Evolutionary conservation across 2,113 vertebrate genomes (phyloP), one percentile per base, ranked within the genome.

Genomic region (Solea solea): DNA sequence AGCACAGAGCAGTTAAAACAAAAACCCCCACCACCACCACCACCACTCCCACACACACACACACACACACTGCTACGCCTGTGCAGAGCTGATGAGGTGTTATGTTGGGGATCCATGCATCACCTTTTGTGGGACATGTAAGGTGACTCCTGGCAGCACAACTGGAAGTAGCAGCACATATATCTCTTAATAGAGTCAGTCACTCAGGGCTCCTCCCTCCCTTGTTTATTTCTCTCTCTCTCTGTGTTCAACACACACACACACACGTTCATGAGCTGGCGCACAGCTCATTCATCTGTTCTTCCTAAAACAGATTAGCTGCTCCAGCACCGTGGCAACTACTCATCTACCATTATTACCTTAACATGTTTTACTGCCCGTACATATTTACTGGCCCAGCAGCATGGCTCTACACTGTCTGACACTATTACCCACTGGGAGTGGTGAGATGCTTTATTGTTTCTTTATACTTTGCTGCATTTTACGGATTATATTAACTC

Each of bases 171-270:
- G 94, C 93, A 95, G 93, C 93, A 95, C 95, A 95, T 93, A 95
- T 93, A 93, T 94, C 93, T 95, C 92, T 94, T 95, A 95, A 96
- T 95, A 93, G 95, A 95, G 95, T 96, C 92, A 91, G 93, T 94
- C 94, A 94, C 94, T 14, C 14, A 34, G 1, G 92, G 93, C 48
- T 39, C 65, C 64, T 27, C 52, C 12, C 56, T 45, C 49, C 14
- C 49, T 41, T 69, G 25, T 49, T 25, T 48, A n/a, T 72, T 53
- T 55, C 41, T 53, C 34, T 34, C 34, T 34, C 10, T 10, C 45
- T 46, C 65, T 61, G 45, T 50, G 57, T 34, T 69, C 2, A 57
- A 42, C 11, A 40, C 46, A 34, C 40, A 57, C 53, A 65, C 69
- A 62, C 4, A 44, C 57, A 55, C 53, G 21, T 40, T 25, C 46